Percentiles rank a stretch among this genome's conserved stretches.
Conservation (phyloP, 2,888 invertebrate species). For the Synanthedon tipuliformis region DNA sequence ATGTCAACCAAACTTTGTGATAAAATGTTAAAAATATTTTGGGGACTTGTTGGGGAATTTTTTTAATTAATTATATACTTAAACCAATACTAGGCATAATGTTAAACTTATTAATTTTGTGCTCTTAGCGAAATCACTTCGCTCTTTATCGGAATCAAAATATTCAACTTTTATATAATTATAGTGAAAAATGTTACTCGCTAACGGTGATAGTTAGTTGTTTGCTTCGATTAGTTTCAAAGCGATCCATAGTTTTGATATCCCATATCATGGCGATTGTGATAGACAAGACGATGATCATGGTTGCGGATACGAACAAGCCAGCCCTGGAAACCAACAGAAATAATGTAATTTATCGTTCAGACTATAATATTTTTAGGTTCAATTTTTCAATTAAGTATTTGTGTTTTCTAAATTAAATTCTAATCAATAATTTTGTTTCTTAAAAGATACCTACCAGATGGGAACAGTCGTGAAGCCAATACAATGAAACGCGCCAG, state of each 20-base stretch:
- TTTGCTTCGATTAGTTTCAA: slow-evolving; percentile 96
- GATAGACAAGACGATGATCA: slow-evolving; percentile 80
- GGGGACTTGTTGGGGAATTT: too few species aligned
- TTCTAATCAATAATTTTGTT: background rate
- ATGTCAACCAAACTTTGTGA: too few species aligned
- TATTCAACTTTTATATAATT: background rate
- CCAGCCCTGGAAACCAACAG: slow-evolving; percentile 71
- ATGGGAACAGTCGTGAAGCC: slow-evolving; percentile 93
- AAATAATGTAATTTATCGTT: too few species aligned
- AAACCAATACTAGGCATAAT: too few species aligned
- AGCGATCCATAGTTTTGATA: slow-evolving; percentile 95
- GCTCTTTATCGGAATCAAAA: too few species aligned
- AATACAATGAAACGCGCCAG: slow-evolving; percentile 87
- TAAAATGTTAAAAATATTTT: too few species aligned
- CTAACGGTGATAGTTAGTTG: slow-evolving; percentile 84
- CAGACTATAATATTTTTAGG: too few species aligned
- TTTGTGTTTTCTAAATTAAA: background rate
- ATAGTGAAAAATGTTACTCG: slow-evolving; percentile 58
- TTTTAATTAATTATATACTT: too few species aligned
- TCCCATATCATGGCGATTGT: slow-evolving; percentile 90
- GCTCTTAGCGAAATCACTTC: too few species aligned
- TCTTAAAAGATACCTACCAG: slow-evolving; percentile 62
- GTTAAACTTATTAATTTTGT: too few species aligned
- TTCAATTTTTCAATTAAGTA: background rate
- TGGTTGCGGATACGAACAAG: slow-evolving; percentile 81